These are phyloP conservation scores for Fragum whitleyi DNA, from an alignment of 2,888 invertebrate species.

Conservation along the genomic window DNA sequence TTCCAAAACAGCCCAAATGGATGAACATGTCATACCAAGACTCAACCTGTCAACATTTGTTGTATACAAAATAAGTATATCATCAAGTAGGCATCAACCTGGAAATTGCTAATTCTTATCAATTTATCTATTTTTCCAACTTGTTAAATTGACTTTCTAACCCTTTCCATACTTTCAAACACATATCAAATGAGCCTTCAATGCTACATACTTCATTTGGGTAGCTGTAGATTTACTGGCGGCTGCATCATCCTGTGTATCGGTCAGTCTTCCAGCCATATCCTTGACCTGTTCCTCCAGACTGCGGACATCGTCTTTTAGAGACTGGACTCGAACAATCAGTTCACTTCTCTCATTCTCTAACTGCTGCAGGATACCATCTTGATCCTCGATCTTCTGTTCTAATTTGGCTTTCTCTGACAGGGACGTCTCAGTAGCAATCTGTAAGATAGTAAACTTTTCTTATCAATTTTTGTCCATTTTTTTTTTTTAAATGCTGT, in stretches of 20 bases:
- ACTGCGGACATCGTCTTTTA: constrained; percentile 77
- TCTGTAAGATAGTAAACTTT: constrained; percentile 68
- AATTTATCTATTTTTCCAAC: no score
- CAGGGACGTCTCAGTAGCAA: constrained; percentile 83
- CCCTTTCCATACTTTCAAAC: no score
- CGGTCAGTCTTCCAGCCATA: constrained; percentile 74
- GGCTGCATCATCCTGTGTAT: constrained; percentile 76
- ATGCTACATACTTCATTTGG: constrained; percentile 82
- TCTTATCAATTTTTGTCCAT: no score
- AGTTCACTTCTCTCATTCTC: constrained; percentile 80
- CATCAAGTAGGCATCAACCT: no score
- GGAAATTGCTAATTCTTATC: no score
- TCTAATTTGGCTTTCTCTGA: constrained; percentile 84
- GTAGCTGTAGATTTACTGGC: constrained; percentile 79
- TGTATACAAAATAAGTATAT: no score
- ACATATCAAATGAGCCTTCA: no score
- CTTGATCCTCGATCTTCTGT: constrained; percentile 83
- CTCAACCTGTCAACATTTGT: no score
- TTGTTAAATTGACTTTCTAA: no score
- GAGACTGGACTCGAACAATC: constrained; percentile 70
- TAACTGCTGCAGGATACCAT: constrained; percentile 76
- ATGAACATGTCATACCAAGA: no score
- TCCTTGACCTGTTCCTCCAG: constrained; percentile 82
- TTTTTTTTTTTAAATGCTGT: no score
- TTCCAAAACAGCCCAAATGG: no score